Conservation (phyloP, 92 coral and sea anemone genomes). For the Zoanthus gigantus region DNA sequence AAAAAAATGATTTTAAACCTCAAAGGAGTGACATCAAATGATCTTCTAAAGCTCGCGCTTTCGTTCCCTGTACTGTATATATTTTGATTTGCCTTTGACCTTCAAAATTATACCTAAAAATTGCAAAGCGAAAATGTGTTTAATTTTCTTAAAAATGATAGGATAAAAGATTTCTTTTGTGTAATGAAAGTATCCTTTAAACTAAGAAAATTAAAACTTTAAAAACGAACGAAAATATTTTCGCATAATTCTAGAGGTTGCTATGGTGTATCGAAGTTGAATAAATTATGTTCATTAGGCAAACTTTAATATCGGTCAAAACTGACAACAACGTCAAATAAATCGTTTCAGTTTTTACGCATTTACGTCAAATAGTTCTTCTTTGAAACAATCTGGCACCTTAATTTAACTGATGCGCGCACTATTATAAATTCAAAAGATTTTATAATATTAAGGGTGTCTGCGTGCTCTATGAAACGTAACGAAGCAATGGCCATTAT, state of each 20-base stretch:
- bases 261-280: slow-evolving; percentile 15
- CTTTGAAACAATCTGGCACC: neutral
- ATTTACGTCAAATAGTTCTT: neutral
- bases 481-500: too few species aligned
- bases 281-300: neutral
- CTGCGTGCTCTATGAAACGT: neutral
- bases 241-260: neutral
- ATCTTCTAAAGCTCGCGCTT: too few species aligned
- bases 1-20: too few species aligned
- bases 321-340: neutral
- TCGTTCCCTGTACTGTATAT: too few species aligned
- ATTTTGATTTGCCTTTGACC: too few species aligned
- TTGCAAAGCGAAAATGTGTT: neutral
- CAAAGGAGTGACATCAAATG: too few species aligned
- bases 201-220: neutral
- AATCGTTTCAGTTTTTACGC: neutral
- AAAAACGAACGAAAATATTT: neutral
- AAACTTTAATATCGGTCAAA: neutral
- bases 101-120: too few species aligned
- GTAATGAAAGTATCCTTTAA: neutral
- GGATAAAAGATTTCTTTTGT: neutral
- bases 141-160: neutral
- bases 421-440: neutral
- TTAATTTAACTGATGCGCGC: neutral
- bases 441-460: neutral